Base-by-base conservation (phyloP, 2,888 invertebrate genomes). In the Ischnus inquisitorius region DNA sequence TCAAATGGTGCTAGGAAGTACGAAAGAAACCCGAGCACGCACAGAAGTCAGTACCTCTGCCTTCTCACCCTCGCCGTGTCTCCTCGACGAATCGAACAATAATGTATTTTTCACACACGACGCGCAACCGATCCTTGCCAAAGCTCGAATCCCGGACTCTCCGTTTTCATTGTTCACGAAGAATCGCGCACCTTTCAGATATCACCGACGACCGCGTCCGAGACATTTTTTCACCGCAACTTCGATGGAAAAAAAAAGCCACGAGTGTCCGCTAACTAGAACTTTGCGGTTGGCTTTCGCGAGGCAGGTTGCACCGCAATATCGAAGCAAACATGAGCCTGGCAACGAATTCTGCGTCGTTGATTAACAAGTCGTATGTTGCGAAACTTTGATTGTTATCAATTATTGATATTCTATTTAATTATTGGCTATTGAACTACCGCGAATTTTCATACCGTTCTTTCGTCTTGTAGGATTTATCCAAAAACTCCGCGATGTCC, bases 1-100 rank as follows among this genome's bases (percentile, higher is more conserved):
- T 93, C 93, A 93, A 93, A 93, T 93, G 93, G 93, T 93, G 93
- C 93, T 93, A 93, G 93, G 93, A 91, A 89, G 89, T 91, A 86
- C 51, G 12, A 75, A 74, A 60, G 81, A 74, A 87, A 93, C 91
- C 93, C 93, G 92, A 93, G 93, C 93, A 93, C 93, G 79, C 93
- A 93, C 89, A 90, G 93, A 93, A 93, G 91, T 88, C 93, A 93
- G 93, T 93, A 92, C 92, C 91, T 93, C 93, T 93, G 87, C 90
- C 88, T 89, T 92, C 92, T 91, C 89, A 90, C 87, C 34, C 74
- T 34, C 60, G 54, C 69, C 14, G 62, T 41, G 19, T 71, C 43
- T 67, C 25, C n/a, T 25, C 34, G 14, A 6, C 22, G 41, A 41
- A n/a, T 16, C 8, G 14, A 51, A 51, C 14, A 16, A 57, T 41